Conservation (phyloP, 2,888 invertebrate genomes). For the Lacanobia oleracea region DNA sequence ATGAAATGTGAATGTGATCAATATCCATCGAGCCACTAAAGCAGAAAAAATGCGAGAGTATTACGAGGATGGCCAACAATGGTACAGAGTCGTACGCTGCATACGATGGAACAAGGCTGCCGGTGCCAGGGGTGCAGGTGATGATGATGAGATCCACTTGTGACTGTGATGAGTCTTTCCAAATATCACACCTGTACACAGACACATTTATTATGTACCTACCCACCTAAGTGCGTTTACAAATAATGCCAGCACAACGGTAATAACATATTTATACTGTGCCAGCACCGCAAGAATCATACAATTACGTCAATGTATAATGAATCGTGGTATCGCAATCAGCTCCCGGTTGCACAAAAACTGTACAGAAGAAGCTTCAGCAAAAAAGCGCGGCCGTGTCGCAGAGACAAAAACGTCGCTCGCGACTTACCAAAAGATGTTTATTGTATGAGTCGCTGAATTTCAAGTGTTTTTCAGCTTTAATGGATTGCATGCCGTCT, state of each 20-base stretch:
- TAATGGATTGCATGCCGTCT: constrained; percentile 85
- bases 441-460: constrained; percentile 89
- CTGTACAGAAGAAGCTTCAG: constrained; percentile 68
- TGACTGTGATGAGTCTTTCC: neutral
- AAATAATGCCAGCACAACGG: constrained; percentile 10
- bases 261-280: too few species aligned
- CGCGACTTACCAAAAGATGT: constrained; percentile 78
- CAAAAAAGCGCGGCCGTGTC: constrained; percentile 78
- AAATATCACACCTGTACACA: neutral
- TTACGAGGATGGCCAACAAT: neutral
- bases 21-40: neutral
- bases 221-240: neutral
- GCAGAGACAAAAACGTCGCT: constrained; percentile 77
- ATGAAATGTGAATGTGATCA: neutral
- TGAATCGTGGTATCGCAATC: constrained; percentile 52
- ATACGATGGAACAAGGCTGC: neutral
- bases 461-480: constrained; percentile 87
- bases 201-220: neutral
- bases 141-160: neutral
- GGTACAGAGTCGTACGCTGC: neutral
- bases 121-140: neutral
- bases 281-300: constrained; percentile 37
- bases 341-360: constrained; percentile 75
- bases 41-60: neutral
- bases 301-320: constrained; percentile 48